These are phyloP conservation scores for Sorex fumeus DNA, from an alignment of 2,113 vertebrate species.

Conservation along the genomic window DNA sequence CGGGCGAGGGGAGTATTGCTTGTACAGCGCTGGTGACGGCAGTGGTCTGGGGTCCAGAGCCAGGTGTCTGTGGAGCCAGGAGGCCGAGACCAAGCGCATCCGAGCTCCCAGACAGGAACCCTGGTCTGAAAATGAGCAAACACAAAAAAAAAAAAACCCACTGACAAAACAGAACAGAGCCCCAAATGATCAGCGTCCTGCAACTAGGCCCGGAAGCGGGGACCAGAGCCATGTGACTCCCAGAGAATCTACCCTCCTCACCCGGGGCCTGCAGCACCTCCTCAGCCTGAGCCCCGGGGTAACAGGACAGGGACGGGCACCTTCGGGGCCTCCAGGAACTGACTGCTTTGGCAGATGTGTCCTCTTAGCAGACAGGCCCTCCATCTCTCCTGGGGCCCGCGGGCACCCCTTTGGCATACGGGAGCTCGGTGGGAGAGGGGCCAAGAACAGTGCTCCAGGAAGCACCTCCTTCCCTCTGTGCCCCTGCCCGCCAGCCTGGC, in stretches of 20 bases:
- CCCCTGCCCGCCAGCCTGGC: background rate
- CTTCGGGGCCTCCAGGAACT: background rate
- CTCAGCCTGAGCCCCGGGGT: background rate
- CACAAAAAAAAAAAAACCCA: no score
- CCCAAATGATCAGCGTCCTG: slow-evolving; percentile 26
- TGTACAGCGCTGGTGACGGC: slow-evolving; percentile 80
- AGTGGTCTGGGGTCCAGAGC: background rate
- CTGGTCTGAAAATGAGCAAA: slow-evolving; percentile 58
- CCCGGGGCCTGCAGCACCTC: background rate
- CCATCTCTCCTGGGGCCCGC: background rate
- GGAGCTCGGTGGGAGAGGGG: background rate
- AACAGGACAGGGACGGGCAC: background rate
- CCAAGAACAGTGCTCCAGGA: background rate
- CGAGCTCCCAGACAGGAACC: slow-evolving; percentile 51
- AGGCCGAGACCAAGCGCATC: slow-evolving; percentile 15
- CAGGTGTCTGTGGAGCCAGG: slow-evolving; percentile 16
- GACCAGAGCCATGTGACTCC: background rate
- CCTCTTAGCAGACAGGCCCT: background rate
- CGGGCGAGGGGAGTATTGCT: slow-evolving; percentile 79
- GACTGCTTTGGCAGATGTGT: slow-evolving; percentile 24
- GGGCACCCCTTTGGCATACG: slow-evolving; percentile 14
- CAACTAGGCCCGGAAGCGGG: slow-evolving; percentile 45
- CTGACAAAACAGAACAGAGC: background rate
- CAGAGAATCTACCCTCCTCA: background rate
- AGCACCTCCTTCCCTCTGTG: background rate